These are phyloP conservation scores for Lordiphosa stackelbergi DNA, from an alignment of 1,140 invertebrate species.

Conservation along the genomic window DNA sequence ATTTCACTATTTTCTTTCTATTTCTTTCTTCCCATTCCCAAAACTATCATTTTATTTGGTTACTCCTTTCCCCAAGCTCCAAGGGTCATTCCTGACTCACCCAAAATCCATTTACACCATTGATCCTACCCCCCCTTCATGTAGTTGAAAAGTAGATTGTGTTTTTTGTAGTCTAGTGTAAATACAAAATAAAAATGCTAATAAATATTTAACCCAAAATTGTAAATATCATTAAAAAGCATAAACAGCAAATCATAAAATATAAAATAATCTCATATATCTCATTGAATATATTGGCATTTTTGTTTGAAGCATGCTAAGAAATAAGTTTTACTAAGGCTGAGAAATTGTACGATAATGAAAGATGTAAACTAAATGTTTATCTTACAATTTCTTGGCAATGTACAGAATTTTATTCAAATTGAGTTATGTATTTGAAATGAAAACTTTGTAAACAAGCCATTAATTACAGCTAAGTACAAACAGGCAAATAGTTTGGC, in stretches of 20 bases:
- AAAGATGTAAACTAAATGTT: conserved; percentile 22
- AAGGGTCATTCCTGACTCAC: conserved; percentile 80
- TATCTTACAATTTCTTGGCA: conserved; percentile 34
- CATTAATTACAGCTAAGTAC: background rate
- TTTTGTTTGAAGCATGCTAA: conserved; percentile 61
- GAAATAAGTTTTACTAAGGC: conserved; percentile 7
- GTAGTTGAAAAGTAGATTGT: conserved; percentile 67
- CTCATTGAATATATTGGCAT: conserved; percentile 54
- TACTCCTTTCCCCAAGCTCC: conserved; percentile 72
- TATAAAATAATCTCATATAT: conserved; percentile 31
- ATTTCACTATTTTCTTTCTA: conserved; percentile 25
- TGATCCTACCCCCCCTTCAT: conserved; percentile 68
- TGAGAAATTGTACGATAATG: conserved; percentile 8
- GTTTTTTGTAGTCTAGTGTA: conserved; percentile 70
- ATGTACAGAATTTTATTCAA: conserved; percentile 27
- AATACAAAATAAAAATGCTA: conserved; percentile 75
- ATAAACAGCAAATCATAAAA: conserved; percentile 13
- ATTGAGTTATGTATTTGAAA: conserved; percentile 9
- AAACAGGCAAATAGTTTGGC: no score
- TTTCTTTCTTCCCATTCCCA: conserved; percentile 27
- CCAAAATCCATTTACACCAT: conserved; percentile 64
- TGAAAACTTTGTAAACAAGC: conserved; percentile 2
- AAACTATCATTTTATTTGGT: conserved; percentile 26
- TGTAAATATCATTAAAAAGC: conserved; percentile 18
- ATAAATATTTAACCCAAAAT: conserved; percentile 35